Percentiles rank a stretch among this genome's conserved stretches.
phyloP scores from a whole-genome alignment of 2,113 vertebrate genomes.

The Tetrao urogallus region DNA sequence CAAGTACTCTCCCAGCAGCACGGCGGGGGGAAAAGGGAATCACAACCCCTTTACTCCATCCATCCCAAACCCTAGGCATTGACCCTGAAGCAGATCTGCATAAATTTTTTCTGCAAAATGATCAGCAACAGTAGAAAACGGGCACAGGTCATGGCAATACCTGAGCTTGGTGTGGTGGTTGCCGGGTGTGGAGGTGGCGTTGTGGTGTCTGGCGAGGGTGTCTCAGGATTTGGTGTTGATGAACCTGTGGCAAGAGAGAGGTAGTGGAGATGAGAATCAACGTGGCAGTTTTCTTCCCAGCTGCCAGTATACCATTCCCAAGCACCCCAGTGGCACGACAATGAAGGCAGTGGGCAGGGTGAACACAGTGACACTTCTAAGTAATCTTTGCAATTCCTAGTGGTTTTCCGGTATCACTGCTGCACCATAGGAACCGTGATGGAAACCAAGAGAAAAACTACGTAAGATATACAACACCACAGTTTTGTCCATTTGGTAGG shows the following conservation, averaged over 20 bases:
- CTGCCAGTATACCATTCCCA: rapidly evolving
- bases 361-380: too few species aligned
- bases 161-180: not conserved
- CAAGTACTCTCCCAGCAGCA: too few species aligned
- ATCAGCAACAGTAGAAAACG: rapidly evolving
- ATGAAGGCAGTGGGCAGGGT: too few species aligned
- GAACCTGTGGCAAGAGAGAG: not conserved
- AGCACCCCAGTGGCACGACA: rapidly evolving
- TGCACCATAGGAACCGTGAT: too few species aligned
- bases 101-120: too few species aligned
- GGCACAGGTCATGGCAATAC: not conserved
- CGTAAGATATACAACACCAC: too few species aligned
- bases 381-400: too few species aligned
- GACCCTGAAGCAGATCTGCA: rapidly evolving
- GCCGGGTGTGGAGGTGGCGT: not conserved
- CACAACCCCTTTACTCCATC: rapidly evolving
- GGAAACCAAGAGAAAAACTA: too few species aligned
- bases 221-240: rapidly evolving
- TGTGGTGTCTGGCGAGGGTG: rapidly evolving
- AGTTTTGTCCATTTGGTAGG: too few species aligned
- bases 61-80: rapidly evolving
- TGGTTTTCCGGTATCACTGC: too few species aligned
- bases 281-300: rapidly evolving
- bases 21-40: too few species aligned
- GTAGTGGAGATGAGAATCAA: rapidly evolving